These are phyloP conservation scores for Urechis unicinctus DNA, from an alignment of 2,888 invertebrate genomes.

Conservation along the genomic window DNA sequence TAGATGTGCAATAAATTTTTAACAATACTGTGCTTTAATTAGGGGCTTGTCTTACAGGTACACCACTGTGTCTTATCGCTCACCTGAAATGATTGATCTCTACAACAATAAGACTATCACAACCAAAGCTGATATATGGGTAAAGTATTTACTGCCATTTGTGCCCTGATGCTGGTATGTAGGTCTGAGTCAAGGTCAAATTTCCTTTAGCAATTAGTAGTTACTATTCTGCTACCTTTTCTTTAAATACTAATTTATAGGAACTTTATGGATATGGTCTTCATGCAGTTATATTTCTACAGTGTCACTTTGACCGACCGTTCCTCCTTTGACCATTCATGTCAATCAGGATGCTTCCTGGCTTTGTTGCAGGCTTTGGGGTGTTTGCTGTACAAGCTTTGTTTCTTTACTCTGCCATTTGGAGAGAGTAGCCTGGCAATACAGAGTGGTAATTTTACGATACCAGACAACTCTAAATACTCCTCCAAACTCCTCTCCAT, in stretches of 20 bases:
- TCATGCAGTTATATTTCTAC: too few relatives aligned
- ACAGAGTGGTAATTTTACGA: conserved; percentile 77
- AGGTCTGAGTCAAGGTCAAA: too few relatives aligned
- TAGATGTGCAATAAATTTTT: too few relatives aligned
- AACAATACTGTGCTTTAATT: too few relatives aligned
- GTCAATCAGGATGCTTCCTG: background rate
- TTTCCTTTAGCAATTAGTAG: too few relatives aligned
- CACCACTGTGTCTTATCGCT: conserved; percentile 80
- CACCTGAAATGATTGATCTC: conserved; percentile 91
- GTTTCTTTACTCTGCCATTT: conserved; percentile 83
- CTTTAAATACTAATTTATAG: too few relatives aligned
- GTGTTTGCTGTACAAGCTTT: conserved; percentile 79
- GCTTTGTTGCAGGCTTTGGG: conserved; percentile 66
- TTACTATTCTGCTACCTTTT: background rate
- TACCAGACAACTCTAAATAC: conserved; percentile 74
- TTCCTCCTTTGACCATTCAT: too few relatives aligned
- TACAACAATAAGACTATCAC: conserved; percentile 76
- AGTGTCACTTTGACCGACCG: too few relatives aligned
- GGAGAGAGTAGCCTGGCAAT: conserved; percentile 89
- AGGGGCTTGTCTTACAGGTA: conserved; percentile 61
- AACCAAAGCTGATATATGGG: conserved; percentile 84
- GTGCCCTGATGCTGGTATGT: too few relatives aligned
- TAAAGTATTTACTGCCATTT: conserved; percentile 40
- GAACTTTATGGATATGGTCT: too few relatives aligned
- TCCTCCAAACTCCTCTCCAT: conserved; percentile 64